Evolutionary conservation across 2,797 vertebrate species (phyloP).

Genomic region (Molossus molossus): DNA sequence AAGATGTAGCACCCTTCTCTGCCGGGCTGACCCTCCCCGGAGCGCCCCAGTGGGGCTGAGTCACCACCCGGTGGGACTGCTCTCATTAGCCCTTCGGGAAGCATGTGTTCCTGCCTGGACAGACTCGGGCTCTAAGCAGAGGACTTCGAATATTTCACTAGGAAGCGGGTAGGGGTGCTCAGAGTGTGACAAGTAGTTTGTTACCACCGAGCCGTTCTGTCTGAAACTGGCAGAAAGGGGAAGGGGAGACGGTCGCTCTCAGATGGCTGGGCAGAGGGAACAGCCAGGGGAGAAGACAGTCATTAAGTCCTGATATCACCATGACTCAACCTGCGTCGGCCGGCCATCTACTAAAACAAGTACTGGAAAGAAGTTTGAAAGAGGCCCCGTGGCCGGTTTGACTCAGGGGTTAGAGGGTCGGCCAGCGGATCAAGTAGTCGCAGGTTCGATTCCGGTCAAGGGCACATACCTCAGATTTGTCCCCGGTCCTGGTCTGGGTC

Average conservation of each 20-base stretch:
- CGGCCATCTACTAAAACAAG: conserved; percentile 73
- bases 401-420: too few species aligned
- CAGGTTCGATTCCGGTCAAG: too few species aligned
- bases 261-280: conserved; percentile 72
- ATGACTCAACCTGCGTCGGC: conserved; percentile 78
- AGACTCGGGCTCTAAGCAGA: background rate
- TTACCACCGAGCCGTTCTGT: conserved; percentile 27
- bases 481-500: too few species aligned
- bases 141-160: conserved; percentile 54
- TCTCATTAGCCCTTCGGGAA: conserved; percentile 57
- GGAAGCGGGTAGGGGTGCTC: conserved; percentile 75
- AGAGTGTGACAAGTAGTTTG: conserved; percentile 79
- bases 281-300: conserved; percentile 74
- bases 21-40: conserved; percentile 63
- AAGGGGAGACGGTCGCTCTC: conserved; percentile 73
- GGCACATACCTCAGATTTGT: too few species aligned
- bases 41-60: background rate
- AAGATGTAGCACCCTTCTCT: conserved; percentile 70
- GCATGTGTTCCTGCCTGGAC: background rate
- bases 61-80: conserved; percentile 38
- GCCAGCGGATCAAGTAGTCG: too few species aligned
- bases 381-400: background rate
- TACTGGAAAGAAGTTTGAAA: conserved; percentile 6
- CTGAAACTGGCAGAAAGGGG: conserved; percentile 64
- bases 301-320: conserved; percentile 80